Conservation (phyloP, 2,888 invertebrate genomes). For the Heliconius cydno region DNA sequence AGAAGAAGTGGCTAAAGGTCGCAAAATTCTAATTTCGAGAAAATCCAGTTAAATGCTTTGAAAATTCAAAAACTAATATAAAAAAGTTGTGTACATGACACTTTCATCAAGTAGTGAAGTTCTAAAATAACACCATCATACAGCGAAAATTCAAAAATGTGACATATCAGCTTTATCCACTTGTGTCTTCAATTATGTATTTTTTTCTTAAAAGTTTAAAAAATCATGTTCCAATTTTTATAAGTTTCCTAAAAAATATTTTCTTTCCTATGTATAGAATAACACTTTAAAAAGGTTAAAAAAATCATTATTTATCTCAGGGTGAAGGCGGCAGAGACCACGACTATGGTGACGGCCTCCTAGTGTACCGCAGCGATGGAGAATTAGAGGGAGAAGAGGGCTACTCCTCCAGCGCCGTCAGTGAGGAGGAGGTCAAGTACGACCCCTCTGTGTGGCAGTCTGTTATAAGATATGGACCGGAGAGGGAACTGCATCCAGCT, state of each 20-base stretch:
- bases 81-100: no score
- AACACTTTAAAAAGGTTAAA: not conserved
- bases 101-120: no score
- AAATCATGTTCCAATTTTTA: no score
- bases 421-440: constrained; percentile 89
- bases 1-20: no score
- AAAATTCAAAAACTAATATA: no score
- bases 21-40: no score
- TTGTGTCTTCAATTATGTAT: no score
- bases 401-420: constrained; percentile 89
- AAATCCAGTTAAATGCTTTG: no score
- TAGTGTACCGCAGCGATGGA: constrained; percentile 81
- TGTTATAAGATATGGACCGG: constrained; percentile 84
- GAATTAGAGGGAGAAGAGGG: constrained; percentile 82
- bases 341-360: constrained; percentile 84
- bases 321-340: constrained; percentile 65
- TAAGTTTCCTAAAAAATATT: not conserved
- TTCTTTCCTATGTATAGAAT: not conserved
- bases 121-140: no score
- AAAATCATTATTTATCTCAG: constrained; percentile 3
- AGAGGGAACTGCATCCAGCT: constrained; percentile 75
- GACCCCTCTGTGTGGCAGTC: constrained; percentile 87
- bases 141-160: no score
- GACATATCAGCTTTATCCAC: no score
- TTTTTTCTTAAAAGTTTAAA: no score